phyloP scores from a whole-genome alignment of 2,113 vertebrate genomes.

The Callorhinus ursinus region DNA sequence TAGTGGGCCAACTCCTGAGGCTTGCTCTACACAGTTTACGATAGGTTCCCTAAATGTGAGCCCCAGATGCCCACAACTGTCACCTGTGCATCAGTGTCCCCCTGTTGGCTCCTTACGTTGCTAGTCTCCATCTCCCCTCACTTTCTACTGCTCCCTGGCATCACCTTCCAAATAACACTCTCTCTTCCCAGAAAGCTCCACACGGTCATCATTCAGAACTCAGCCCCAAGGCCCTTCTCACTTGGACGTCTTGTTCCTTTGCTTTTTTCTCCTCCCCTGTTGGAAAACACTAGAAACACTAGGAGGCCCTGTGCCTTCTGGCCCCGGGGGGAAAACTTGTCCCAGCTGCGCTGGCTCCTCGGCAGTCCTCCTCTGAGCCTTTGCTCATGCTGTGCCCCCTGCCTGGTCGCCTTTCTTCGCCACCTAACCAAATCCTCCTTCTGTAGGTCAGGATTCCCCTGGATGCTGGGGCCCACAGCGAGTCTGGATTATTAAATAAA shows the following conservation, averaged over 20 bases:
- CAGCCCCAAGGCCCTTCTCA: not conserved
- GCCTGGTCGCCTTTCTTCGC: not conserved
- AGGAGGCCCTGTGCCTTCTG: not conserved
- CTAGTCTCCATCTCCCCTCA: not conserved
- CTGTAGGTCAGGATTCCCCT: not conserved
- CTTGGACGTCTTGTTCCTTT: not conserved
- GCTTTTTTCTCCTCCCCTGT: not conserved
- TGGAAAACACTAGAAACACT: not conserved
- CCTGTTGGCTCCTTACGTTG: not conserved
- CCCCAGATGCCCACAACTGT: not conserved
- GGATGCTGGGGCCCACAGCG: not conserved
- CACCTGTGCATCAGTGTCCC: too few relatives aligned
- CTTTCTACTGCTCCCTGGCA: not conserved
- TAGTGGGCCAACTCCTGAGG: not conserved
- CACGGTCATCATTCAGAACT: not conserved
- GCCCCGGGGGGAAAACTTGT: not conserved
- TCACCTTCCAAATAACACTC: not conserved
- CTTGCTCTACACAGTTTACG: accelerated
- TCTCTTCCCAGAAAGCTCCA: not conserved
- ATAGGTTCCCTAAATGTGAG: not conserved
- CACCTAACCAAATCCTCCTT: not conserved
- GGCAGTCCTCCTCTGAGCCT: not conserved
- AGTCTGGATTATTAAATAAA: not conserved
- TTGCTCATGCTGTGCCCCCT: too few relatives aligned
- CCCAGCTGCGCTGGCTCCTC: accelerated